These are phyloP conservation scores for Athalia rosae DNA, from an alignment of 2,888 invertebrate genomes.

Conservation along the genomic window DNA sequence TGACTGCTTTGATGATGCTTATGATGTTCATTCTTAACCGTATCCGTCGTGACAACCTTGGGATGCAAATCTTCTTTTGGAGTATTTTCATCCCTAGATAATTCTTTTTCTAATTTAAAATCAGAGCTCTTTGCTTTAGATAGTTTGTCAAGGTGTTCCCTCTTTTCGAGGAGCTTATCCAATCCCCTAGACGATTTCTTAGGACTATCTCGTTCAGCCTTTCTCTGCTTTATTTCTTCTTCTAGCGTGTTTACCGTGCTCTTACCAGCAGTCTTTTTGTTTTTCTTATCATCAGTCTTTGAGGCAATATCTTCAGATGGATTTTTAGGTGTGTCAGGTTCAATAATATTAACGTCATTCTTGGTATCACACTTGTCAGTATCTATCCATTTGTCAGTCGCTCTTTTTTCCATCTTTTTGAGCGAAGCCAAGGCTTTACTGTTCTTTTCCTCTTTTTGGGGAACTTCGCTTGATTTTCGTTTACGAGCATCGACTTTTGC, in stretches of 20 bases:
- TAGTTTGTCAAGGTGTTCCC: conserved; percentile 73
- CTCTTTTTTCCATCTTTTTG: conserved; percentile 69
- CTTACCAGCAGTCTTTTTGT: conserved; percentile 58
- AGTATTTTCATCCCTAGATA: conserved; percentile 23
- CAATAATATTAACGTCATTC: conserved; percentile 32
- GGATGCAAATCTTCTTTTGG: conserved; percentile 39
- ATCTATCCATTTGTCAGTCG: conserved; percentile 57
- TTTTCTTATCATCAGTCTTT: conserved; percentile 61
- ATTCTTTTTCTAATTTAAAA: conserved; percentile 50
- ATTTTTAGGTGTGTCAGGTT: conserved; percentile 15
- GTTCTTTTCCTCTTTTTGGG: conserved; percentile 67
- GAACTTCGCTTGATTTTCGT: conserved; percentile 69
- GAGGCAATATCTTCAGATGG: conserved; percentile 44
- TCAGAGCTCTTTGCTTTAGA: conserved; percentile 63
- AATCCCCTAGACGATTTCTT: conserved; percentile 78
- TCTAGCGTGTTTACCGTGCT: conserved; percentile 67
- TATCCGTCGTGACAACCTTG: not conserved
- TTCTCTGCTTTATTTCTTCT: conserved; percentile 71
- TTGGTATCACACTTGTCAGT: conserved; percentile 36
- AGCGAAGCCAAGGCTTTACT: conserved; percentile 66
- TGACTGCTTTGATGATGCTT: conserved; percentile 36
- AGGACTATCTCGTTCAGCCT: conserved; percentile 75
- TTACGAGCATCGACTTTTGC: conserved; percentile 70
- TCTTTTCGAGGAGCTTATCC: conserved; percentile 77
- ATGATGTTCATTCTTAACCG: conserved; percentile 44